Evolutionary conservation across 2,797 vertebrate species (phyloP), one percentile per base, ranked within the genome.

Genomic region (Rhodeus uyekii): DNA sequence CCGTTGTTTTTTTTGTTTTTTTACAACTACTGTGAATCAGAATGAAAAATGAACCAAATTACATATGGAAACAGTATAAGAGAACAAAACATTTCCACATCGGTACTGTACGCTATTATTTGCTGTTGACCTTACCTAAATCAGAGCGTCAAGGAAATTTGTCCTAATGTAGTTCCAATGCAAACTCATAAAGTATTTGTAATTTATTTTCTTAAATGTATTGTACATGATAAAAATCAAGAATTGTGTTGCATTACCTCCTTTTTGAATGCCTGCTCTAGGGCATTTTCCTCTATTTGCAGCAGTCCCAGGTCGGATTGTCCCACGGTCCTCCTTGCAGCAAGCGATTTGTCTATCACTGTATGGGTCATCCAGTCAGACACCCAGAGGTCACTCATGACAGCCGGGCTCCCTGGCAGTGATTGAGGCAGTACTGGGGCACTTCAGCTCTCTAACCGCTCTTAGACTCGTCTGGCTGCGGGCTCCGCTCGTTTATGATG

Each of bases 401-500:
- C 75, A 48, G 14, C 61, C 46, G 10, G 24, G 65, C 61, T 61
- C 34, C 46, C 68, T 79, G 60, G 58, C 36, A 67, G 48, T 67
- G 76, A 61, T 36, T 61, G 69, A 83, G 83, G 73, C 73, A 78
- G 55, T 39, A 36, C 55, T 48, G 36, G 38, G 16, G 55, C 53
- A 65, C 44, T 42, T 12, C 29, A 61, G 61, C 79, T 79, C 58
- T 60, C 48, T 8, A 34, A 46, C 63, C 19, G 58, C 72, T 5
- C 68, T 50, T 65, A 69, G 77, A 80, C 71, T 36, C 42, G 60
- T 39, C 76, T 64, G 53, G 69, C 80, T 55, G 8, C 5, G 22
- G 58, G 80, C 76, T 46, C 39, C 53, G 6, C 75, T 78, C 16
- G 46, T 32, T 65, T 46, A 71, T 85, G 87, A 88, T 84, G 83